phyloP scores from a whole-genome alignment of 1,140 invertebrate genomes.

The Nixonia krombeini region DNA sequence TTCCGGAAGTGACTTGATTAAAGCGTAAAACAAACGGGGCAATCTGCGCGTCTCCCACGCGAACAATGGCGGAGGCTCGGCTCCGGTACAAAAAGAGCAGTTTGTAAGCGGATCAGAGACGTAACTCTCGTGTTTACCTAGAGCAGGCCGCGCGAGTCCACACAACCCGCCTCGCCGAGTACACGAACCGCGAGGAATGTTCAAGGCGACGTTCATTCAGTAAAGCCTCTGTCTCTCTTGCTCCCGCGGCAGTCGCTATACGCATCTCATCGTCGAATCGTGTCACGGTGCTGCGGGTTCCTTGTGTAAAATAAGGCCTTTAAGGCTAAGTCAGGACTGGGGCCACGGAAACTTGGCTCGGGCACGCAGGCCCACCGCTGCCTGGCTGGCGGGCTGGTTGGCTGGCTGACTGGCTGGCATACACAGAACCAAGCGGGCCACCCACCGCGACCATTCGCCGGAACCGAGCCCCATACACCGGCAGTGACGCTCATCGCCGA shows the following conservation, averaged over 20 bases:
- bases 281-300: constrained; percentile 53
- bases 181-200: constrained; percentile 30
- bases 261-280: constrained; percentile 37
- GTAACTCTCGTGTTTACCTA: constrained; percentile 30
- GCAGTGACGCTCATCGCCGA: constrained; percentile 64
- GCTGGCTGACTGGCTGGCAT: constrained; percentile 50
- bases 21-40: too few species aligned
- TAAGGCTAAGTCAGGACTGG: constrained; percentile 33
- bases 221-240: constrained; percentile 26
- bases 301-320: constrained; percentile 40
- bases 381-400: constrained; percentile 52
- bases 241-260: constrained; percentile 13
- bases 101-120: constrained; percentile 35
- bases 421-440: constrained; percentile 67
- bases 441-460: constrained; percentile 72
- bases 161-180: background rate
- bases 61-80: constrained; percentile 9
- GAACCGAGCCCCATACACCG: constrained; percentile 70
- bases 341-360: constrained; percentile 47
- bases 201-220: constrained; percentile 42
- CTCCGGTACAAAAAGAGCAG: constrained; percentile 22
- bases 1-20: too few species aligned
- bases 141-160: constrained; percentile 15
- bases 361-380: constrained; percentile 61
- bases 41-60: too few species aligned